Evolutionary conservation across 2,888 invertebrate species (phyloP).

Genomic region (Amiota communis): DNA sequence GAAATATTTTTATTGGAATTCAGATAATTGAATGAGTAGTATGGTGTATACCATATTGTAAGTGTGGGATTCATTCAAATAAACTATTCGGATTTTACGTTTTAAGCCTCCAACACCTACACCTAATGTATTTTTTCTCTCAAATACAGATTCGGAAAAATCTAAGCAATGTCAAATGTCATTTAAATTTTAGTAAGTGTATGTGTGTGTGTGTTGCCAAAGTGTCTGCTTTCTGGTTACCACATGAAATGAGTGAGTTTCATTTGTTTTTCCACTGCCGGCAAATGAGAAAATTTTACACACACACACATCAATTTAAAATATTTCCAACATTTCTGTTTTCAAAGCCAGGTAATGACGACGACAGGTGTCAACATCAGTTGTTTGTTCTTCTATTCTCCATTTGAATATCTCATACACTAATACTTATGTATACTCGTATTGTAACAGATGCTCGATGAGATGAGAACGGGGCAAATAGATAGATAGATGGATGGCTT

Average conservation of each 20-base stretch:
- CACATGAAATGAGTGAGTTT: background rate
- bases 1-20: too few relatives aligned
- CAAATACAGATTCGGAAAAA: background rate
- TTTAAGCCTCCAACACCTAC: background rate
- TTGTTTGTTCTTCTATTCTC: background rate
- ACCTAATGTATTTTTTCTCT: background rate
- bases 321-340: background rate
- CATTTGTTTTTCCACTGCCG: background rate
- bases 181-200: too few relatives aligned
- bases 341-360: slow-evolving; percentile 9
- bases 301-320: background rate
- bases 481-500: too few relatives aligned
- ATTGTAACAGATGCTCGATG: too few relatives aligned
- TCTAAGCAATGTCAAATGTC: background rate
- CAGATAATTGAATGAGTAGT: too few relatives aligned
- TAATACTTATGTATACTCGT: too few relatives aligned
- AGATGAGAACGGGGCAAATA: too few relatives aligned
- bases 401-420: too few relatives aligned
- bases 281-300: slow-evolving; percentile 3
- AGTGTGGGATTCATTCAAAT: slow-evolving; percentile 2
- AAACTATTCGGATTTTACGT: slow-evolving; percentile 5
- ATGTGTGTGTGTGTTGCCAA: background rate
- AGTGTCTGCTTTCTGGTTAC: background rate
- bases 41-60: background rate
- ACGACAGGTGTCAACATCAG: slow-evolving; percentile 21